phyloP scores from a whole-genome alignment of 2,888 invertebrate genomes.

The Acanthosepion pharaonis region DNA sequence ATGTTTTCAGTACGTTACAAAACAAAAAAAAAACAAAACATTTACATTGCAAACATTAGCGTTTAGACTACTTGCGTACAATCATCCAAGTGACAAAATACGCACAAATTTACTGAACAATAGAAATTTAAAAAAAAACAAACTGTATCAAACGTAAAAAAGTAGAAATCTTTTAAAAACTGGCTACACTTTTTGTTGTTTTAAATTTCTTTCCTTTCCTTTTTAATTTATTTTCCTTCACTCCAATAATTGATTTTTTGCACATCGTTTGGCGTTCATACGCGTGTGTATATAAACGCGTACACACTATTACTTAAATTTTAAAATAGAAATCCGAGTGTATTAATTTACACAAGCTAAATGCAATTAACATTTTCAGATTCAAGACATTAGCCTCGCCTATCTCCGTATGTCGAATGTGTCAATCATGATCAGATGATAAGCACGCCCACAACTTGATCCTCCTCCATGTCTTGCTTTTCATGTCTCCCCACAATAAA shows the following conservation, averaged over 20 bases:
- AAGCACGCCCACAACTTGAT: slow-evolving; percentile 9
- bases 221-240: background rate
- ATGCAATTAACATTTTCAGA: background rate
- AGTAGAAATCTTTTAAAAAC: too few species aligned
- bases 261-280: background rate
- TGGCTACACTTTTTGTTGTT: too few species aligned
- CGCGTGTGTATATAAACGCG: background rate
- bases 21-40: too few species aligned
- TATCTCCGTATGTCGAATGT: background rate
- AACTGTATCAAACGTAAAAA: too few species aligned
- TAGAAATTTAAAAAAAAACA: too few species aligned
- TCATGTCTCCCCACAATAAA: background rate
- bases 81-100: too few species aligned
- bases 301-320: background rate
- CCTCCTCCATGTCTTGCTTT: background rate
- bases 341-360: background rate
- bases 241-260: background rate
- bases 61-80: too few species aligned
- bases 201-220: too few species aligned
- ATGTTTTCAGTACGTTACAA: too few species aligned
- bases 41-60: too few species aligned
- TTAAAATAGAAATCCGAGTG: background rate
- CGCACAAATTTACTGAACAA: too few species aligned
- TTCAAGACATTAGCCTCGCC: background rate
- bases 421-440: background rate